A percentile compares a stretch with the other conserved stretches of the same genome.
phyloP scores from a whole-genome alignment of 2,113 vertebrate genomes.

The Sander vitreus region DNA sequence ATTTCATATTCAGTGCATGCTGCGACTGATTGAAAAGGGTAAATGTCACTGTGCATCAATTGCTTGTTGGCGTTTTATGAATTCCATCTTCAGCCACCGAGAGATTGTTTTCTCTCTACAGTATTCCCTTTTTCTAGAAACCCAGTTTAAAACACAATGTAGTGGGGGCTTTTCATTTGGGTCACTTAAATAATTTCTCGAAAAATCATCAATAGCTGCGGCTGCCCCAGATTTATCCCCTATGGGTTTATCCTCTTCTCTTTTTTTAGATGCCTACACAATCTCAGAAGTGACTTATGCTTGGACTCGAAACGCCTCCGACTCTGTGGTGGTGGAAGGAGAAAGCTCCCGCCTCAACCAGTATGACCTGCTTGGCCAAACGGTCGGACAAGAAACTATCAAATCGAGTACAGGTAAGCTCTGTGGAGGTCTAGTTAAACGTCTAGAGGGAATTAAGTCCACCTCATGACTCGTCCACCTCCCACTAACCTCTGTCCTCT shows the following conservation, averaged over 20 bases:
- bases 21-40: slow-evolving; percentile 45
- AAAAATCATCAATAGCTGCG: slow-evolving; percentile 29
- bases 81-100: slow-evolving; percentile 31
- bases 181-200: slow-evolving; percentile 27
- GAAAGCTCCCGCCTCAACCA: slow-evolving; percentile 98
- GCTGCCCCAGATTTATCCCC: slow-evolving; percentile 46
- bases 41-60: slow-evolving; percentile 41
- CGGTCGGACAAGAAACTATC: slow-evolving; percentile 96
- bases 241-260: slow-evolving; percentile 31
- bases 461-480: slow-evolving; percentile 7
- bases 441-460: background rate
- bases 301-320: slow-evolving; percentile 95
- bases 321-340: slow-evolving; percentile 95
- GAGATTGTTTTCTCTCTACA: slow-evolving; percentile 16
- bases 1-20: slow-evolving; percentile 16
- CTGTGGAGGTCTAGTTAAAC: background rate
- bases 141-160: slow-evolving; percentile 33
- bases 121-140: slow-evolving; percentile 23
- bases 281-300: slow-evolving; percentile 96
- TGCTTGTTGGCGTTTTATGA: slow-evolving; percentile 37
- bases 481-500: slow-evolving; percentile 1
- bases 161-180: slow-evolving; percentile 46
- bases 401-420: slow-evolving; percentile 96
- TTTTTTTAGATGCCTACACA: slow-evolving; percentile 93
- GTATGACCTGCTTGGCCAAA: slow-evolving; percentile 95